Percentiles rank a stretch among this genome's conserved stretches.
phyloP scores from a whole-genome alignment of 2,797 vertebrate genomes.

The Typhlichthys eigenmanni region DNA sequence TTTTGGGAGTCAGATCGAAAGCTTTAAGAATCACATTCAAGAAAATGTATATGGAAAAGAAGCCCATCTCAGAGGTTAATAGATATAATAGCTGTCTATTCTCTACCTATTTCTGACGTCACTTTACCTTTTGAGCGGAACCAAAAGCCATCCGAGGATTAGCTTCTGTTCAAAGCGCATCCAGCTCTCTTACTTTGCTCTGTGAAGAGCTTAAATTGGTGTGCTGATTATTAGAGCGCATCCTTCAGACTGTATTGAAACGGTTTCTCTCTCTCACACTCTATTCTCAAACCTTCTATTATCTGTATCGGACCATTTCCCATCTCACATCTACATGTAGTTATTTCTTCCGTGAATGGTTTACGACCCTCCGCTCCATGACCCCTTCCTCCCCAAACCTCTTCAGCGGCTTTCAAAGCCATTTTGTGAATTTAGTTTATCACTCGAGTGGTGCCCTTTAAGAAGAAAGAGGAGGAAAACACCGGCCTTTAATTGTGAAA shows the following conservation, averaged over 20 bases:
- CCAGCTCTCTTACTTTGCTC: background rate
- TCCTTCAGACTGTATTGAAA: slow-evolving; percentile 3
- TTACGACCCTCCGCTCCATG: slow-evolving; percentile 43
- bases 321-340: slow-evolving; percentile 50
- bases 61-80: too few species aligned
- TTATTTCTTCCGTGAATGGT: slow-evolving; percentile 32
- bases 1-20: too few species aligned
- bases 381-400: slow-evolving; percentile 52
- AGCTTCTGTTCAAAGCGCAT: background rate
- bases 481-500: slow-evolving; percentile 59
- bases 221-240: slow-evolving; percentile 8
- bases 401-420: slow-evolving; percentile 61
- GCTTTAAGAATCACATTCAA: too few species aligned
- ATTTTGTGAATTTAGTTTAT: slow-evolving; percentile 62
- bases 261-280: slow-evolving; percentile 21
- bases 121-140: slow-evolving; percentile 3
- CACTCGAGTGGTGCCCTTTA: slow-evolving; percentile 66
- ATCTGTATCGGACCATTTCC: slow-evolving; percentile 13
- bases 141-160: slow-evolving; percentile 2
- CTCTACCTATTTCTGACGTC: background rate
- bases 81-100: background rate
- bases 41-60: too few species aligned
- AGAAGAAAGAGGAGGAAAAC: slow-evolving; percentile 42
- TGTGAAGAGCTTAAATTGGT: slow-evolving; percentile 7
- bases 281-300: slow-evolving; percentile 5